Conservation (phyloP, 1,140 invertebrate species). For the Caerostris extrusa region DNA sequence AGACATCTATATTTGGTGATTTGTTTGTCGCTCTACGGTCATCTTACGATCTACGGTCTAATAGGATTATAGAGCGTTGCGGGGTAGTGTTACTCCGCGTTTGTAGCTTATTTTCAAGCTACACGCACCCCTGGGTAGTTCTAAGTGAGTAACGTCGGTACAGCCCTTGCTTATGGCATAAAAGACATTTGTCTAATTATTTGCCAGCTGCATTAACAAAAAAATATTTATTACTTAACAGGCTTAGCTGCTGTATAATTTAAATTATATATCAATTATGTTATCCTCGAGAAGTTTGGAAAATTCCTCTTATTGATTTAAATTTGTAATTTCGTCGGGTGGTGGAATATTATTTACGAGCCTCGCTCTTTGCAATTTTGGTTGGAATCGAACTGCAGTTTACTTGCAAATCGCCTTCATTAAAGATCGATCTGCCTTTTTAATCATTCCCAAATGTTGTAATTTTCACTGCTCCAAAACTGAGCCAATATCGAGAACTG, state of each 20-base stretch:
- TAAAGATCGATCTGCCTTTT: background rate
- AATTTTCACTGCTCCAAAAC: background rate
- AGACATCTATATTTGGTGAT: no score
- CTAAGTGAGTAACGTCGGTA: no score
- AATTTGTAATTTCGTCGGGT: background rate
- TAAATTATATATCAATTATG: background rate
- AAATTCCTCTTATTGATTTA: background rate
- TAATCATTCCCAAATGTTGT: background rate
- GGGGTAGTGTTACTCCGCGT: no score
- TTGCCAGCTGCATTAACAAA: no score
- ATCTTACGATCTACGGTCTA: no score
- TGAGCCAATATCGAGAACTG: background rate
- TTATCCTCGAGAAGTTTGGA: background rate
- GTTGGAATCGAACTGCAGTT: background rate
- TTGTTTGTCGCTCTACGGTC: no score
- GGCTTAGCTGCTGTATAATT: background rate
- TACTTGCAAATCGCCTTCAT: slow-evolving; percentile 14
- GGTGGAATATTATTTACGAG: background rate
- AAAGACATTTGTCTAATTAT: no score
- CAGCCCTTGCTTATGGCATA: no score
- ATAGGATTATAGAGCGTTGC: no score
- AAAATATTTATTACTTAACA: background rate
- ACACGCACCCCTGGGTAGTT: no score
- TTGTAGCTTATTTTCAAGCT: no score
- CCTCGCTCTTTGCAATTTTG: background rate